A percentile compares a stretch with the other conserved stretches of the same genome.
phyloP scores from a whole-genome alignment of 2,113 vertebrate species.

The Platichthys flesus region DNA sequence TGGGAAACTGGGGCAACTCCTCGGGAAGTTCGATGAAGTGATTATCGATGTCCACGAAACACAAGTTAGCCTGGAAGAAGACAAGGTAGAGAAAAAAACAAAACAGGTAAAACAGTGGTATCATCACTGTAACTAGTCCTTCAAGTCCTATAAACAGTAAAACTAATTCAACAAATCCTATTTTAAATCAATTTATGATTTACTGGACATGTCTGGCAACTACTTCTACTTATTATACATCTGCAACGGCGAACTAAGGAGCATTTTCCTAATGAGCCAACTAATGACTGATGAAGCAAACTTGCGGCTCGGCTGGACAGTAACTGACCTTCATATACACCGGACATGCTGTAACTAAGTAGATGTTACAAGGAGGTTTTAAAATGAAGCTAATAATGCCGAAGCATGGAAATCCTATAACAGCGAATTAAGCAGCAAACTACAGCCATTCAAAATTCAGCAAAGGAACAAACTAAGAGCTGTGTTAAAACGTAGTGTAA shows the following conservation, averaged over 20 bases:
- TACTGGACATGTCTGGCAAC: too few species aligned
- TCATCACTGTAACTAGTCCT: background rate
- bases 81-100: background rate
- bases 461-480: background rate
- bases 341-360: too few species aligned
- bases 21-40: slow-evolving; percentile 97
- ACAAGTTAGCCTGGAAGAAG: slow-evolving; percentile 90
- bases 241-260: too few species aligned
- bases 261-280: too few species aligned
- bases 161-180: background rate
- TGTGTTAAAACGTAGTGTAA: background rate
- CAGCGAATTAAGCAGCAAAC: background rate
- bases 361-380: background rate
- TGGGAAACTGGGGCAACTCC: slow-evolving; percentile 97
- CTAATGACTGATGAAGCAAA: too few species aligned
- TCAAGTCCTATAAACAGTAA: background rate
- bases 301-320: too few species aligned
- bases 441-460: background rate
- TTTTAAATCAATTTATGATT: background rate
- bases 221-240: too few species aligned
- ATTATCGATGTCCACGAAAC: slow-evolving; percentile 99
- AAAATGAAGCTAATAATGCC: background rate
- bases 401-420: background rate
- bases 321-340: too few species aligned
- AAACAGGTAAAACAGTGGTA: background rate